Evolutionary conservation across 2,888 invertebrate species (phyloP).

Genomic region (Philaethria dido): DNA sequence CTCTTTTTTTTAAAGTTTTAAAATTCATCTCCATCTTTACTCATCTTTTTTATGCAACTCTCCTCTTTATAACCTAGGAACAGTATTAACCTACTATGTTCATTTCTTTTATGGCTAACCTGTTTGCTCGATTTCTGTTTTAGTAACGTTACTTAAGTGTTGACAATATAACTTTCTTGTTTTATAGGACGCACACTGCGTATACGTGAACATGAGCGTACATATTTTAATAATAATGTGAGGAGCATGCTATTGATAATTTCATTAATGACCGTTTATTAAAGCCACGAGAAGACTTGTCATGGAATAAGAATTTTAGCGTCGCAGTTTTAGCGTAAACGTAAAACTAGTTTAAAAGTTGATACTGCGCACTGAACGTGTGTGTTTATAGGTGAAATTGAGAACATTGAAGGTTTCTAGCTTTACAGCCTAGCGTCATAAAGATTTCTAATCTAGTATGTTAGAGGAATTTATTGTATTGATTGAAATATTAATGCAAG

Average conservation of each 20-base stretch:
- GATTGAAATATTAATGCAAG: not conserved
- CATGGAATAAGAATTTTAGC: slow-evolving; percentile 32
- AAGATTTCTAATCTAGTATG: slow-evolving; percentile 21
- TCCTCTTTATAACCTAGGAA: not conserved
- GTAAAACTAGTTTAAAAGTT: slow-evolving; percentile 31
- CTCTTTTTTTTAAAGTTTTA: too few species aligned
- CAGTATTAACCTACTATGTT: not conserved
- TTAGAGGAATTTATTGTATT: not conserved
- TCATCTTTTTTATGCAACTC: not conserved
- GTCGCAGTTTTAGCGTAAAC: slow-evolving; percentile 37
- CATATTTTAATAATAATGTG: slow-evolving; percentile 18
- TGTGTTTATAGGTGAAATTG: slow-evolving; percentile 15
- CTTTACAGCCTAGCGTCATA: slow-evolving; percentile 2
- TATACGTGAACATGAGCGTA: not conserved
- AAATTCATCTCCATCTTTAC: not conserved
- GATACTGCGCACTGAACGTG: slow-evolving; percentile 11
- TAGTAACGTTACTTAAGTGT: slow-evolving; percentile 1
- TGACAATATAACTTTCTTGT: slow-evolving; percentile 12
- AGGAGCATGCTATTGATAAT: slow-evolving; percentile 31
- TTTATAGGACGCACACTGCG: slow-evolving; percentile 4
- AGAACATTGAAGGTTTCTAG: slow-evolving; percentile 4
- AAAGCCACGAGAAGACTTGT: slow-evolving; percentile 41
- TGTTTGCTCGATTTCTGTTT: slow-evolving; percentile 12
- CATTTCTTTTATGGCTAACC: slow-evolving; percentile 5
- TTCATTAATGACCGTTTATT: slow-evolving; percentile 38